phyloP scores from a whole-genome alignment of 2,888 invertebrate species.

The Perdita meconis region DNA sequence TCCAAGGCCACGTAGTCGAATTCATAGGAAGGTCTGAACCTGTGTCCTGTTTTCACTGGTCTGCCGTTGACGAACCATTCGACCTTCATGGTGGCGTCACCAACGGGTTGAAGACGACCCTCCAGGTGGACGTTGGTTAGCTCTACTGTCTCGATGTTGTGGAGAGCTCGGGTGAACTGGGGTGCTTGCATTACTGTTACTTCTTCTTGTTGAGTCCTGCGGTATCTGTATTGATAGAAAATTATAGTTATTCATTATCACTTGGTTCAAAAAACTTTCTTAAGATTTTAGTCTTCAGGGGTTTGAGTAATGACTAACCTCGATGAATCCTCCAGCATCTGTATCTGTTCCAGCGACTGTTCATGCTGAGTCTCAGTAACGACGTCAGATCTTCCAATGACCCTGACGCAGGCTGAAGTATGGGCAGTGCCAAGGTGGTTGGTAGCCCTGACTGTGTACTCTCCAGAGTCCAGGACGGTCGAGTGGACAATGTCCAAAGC shows the following conservation, averaged over 20 bases:
- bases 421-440: constrained; percentile 97
- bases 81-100: constrained; percentile 95
- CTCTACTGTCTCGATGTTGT: constrained; percentile 95
- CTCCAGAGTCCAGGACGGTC: constrained; percentile 96
- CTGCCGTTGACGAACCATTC: constrained; percentile 98
- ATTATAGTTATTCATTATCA: too few species aligned
- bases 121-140: constrained; percentile 96
- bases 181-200: constrained; percentile 94
- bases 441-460: constrained; percentile 96
- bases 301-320: too few species aligned
- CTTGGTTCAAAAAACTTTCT: too few species aligned
- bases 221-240: constrained; percentile 82
- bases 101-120: constrained; percentile 95
- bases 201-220: constrained; percentile 91
- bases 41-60: constrained; percentile 95
- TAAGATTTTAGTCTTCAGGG: too few species aligned
- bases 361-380: constrained; percentile 96
- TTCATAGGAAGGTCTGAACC: constrained; percentile 98
- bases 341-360: constrained; percentile 95
- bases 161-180: constrained; percentile 93
- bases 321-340: constrained; percentile 93
- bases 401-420: constrained; percentile 95
- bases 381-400: constrained; percentile 92
- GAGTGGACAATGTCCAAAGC: constrained; percentile 97
- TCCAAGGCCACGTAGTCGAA: constrained; percentile 99